Evolutionary conservation across 2,888 invertebrate genomes (phyloP), one percentile per base, ranked within the genome.

Genomic region (Fragum sueziense): DNA sequence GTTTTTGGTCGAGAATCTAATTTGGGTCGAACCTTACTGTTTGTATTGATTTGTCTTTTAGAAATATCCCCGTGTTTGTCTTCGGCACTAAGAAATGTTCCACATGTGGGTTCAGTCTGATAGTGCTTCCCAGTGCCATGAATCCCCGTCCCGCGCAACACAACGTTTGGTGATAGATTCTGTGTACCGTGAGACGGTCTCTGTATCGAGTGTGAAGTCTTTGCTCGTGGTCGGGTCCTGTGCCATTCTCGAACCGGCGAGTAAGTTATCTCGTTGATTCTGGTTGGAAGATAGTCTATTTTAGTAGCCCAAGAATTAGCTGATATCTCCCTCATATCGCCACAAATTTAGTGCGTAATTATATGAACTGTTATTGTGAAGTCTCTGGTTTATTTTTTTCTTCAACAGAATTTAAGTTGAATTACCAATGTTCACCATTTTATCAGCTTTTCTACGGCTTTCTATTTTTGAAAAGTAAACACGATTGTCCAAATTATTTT

Each of bases 261-360:
- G 25, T 65, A 65, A 9, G 65, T 34, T 1, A 65, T 41, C 22
- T 65, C 65, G 22, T 34, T 37, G 20, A 41, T 37, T 25, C 65
- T 37, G 14, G 41, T 25, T 11, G 65, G 41, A 34, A 41, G 17
- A 7, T 57, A 54, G 31, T 37, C 62, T 20, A 70, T 70, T 17
- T 70, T 25, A 27, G 75, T 62, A 1, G 54, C 70, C 75, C 75
- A 75, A 17, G 70, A 34, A 27, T 75, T 75, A 6, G 70, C 75
- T 25, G 34, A 57, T 1, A 70, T 31, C 17, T 22, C 67, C 27
- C n/a, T 70, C 62, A 75, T 62, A 1, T 14, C 17, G 11, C 1
- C 1, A 47, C 47, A 47, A n/a, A 9, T 47, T 37, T 14, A 37
- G 37, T 37, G 37, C 14, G 14, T 37, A 14, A 37, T n/a, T n/a